A percentile compares a stretch with the other conserved stretches of the same genome.
These are phyloP conservation scores for Polypedilum vanderplanki DNA, from an alignment of 1,140 invertebrate species.

Conservation along the genomic window DNA sequence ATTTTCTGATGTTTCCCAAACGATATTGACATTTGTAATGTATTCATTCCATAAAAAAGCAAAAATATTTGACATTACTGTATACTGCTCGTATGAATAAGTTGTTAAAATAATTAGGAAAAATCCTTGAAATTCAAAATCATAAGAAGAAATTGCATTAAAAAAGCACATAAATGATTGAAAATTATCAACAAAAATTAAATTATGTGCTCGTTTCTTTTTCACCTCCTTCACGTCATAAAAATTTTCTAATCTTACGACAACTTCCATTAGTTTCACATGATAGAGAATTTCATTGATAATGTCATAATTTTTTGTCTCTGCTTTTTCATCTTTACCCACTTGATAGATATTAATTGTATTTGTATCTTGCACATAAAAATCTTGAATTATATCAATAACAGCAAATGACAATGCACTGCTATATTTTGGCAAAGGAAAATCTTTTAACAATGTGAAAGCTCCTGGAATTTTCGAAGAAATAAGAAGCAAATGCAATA, in stretches of 20 bases:
- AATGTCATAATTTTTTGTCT: not conserved
- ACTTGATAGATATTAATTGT: not conserved
- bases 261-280: not conserved
- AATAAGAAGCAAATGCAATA: not conserved
- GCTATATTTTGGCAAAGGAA: not conserved
- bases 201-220: not conserved
- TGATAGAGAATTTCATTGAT: constrained; percentile 5
- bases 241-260: not conserved
- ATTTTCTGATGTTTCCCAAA: not conserved
- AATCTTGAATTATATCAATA: not conserved
- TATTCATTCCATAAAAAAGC: not conserved
- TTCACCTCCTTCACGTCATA: not conserved
- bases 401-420: not conserved
- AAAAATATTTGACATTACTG: not conserved
- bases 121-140: constrained; percentile 20
- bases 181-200: not conserved
- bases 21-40: not conserved
- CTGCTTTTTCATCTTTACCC: too few species aligned
- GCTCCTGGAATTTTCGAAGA: not conserved
- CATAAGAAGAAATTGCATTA: not conserved
- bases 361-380: not conserved
- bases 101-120: not conserved
- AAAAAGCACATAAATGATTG: not conserved
- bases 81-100: not conserved
- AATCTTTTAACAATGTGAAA: not conserved